These are phyloP conservation scores for Neoscelio sp. DNA, from an alignment of 2,888 invertebrate species.

Conservation along the genomic window DNA sequence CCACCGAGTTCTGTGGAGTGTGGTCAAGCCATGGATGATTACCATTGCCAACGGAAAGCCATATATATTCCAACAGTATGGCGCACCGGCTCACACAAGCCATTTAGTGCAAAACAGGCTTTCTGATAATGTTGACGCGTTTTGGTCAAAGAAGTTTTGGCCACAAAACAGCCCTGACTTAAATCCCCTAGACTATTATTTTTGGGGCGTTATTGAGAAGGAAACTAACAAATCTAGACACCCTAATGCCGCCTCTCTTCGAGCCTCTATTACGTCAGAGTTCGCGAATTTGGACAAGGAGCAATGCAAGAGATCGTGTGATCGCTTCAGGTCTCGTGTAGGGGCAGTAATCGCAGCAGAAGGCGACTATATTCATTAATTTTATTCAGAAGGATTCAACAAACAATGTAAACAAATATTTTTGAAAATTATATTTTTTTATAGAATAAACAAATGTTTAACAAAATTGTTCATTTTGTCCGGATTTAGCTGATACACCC, in stretches of 20 bases:
- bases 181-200: constrained; percentile 10
- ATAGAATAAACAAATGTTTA: constrained; percentile 9
- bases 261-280: neutral
- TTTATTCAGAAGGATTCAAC: neutral
- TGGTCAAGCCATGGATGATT: neutral
- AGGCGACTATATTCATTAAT: constrained; percentile 5
- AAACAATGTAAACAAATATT: constrained; percentile 2
- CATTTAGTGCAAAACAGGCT: constrained; percentile 19
- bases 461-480: constrained; percentile 1
- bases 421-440: constrained; percentile 6
- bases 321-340: neutral
- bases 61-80: neutral
- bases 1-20: too few species aligned
- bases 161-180: constrained; percentile 11
- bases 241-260: constrained; percentile 6
- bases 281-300: constrained; percentile 12
- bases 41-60: neutral
- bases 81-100: constrained; percentile 10
- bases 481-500: constrained; percentile 5
- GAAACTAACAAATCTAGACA: constrained; percentile 8
- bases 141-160: constrained; percentile 14
- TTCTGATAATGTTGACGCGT: constrained; percentile 4
- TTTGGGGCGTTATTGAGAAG: constrained; percentile 10
- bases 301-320: neutral
- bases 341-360: constrained; percentile 1